Conservation (phyloP, 2,888 invertebrate species). For the Pogonocherus hispidulus region DNA sequence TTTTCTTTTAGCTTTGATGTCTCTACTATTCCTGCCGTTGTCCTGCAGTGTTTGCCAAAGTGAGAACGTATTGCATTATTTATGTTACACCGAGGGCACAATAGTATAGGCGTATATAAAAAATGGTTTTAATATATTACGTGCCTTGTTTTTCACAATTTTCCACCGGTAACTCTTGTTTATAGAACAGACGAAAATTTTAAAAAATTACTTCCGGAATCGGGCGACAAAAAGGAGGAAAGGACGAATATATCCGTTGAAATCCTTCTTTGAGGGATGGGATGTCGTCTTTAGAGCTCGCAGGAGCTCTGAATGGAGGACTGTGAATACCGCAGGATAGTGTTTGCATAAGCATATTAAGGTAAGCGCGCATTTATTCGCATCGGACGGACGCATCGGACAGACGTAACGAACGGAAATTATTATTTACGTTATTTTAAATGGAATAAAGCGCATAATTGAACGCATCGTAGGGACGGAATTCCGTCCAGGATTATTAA, state of each 20-base stretch:
- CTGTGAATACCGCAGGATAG: too few relatives aligned
- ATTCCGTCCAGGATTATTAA: too few relatives aligned
- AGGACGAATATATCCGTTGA: neutral
- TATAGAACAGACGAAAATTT: neutral
- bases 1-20: neutral
- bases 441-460: too few relatives aligned
- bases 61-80: constrained; percentile 4
- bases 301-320: too few relatives aligned
- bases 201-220: neutral
- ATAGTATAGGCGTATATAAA: constrained; percentile 1
- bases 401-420: too few relatives aligned
- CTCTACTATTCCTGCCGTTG: neutral
- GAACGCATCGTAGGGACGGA: too few relatives aligned
- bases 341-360: too few relatives aligned
- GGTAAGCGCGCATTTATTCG: too few relatives aligned
- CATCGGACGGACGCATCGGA: too few relatives aligned
- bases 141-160: neutral
- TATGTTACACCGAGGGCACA: constrained; percentile 3
- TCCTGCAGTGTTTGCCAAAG: neutral
- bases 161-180: neutral
- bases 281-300: neutral
- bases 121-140: constrained; percentile 26
- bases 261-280: neutral
- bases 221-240: neutral
- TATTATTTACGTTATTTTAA: too few relatives aligned